Evolutionary conservation across 2,797 vertebrate species (phyloP).

Genomic region (Rhyacichthys aspro): DNA sequence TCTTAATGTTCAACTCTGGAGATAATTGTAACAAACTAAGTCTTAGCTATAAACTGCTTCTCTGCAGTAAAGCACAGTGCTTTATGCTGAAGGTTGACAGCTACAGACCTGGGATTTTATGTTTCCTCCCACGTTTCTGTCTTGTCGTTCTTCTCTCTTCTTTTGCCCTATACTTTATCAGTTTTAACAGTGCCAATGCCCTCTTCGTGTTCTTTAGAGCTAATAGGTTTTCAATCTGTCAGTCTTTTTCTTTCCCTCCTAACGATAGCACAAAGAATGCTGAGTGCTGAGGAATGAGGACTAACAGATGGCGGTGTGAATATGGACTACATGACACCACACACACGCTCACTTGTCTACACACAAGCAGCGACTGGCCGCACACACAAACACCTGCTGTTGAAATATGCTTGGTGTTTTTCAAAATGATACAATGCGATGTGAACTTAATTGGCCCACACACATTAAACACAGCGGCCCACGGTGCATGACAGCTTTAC

Average conservation of each 20-base stretch:
- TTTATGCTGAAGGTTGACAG: neutral
- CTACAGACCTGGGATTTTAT: neutral
- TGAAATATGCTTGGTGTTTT: slow-evolving; percentile 52
- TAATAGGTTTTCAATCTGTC: slow-evolving; percentile 8
- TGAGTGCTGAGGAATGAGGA: slow-evolving; percentile 40
- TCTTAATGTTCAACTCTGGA: too few species aligned
- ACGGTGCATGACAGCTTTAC: slow-evolving; percentile 41
- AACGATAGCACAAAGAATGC: slow-evolving; percentile 5
- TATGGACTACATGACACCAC: slow-evolving; percentile 59
- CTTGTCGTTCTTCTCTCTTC: neutral
- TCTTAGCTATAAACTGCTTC: neutral
- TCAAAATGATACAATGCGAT: slow-evolving; percentile 29
- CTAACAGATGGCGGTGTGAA: slow-evolving; percentile 76
- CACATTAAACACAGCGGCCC: slow-evolving; percentile 8
- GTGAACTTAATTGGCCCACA: slow-evolving; percentile 18
- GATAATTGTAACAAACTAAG: too few species aligned
- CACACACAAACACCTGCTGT: slow-evolving; percentile 57
- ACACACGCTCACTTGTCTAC: slow-evolving; percentile 24
- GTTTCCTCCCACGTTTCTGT: neutral
- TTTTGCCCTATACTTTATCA: neutral
- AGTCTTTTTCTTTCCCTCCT: slow-evolving; percentile 1
- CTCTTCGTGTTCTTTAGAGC: neutral
- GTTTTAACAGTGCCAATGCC: too few species aligned
- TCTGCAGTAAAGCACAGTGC: neutral
- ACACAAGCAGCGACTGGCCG: slow-evolving; percentile 21